Base-by-base conservation (phyloP, 2,797 vertebrate species). In the Threskiornis aethiopicus region DNA sequence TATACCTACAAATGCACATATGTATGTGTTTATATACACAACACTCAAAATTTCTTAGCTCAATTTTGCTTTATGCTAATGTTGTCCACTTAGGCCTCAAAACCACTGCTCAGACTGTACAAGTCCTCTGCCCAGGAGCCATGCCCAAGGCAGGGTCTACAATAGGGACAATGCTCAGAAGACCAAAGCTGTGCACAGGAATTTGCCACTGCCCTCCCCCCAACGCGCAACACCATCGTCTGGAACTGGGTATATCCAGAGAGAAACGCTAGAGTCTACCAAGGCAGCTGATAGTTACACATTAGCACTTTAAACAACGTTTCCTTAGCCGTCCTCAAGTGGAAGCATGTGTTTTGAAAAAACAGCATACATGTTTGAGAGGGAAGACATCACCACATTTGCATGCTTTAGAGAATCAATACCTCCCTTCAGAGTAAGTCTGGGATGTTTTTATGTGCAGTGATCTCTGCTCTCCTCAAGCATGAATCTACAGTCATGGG, bases 211-310 rank as follows among this genome's bases (percentile, higher is more conserved):
- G 22, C 11, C 35, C 17, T 25, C 70, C 19, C 47, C 4, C 1
- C 42, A 17, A 11, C 1, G 4, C 0, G 0, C 25, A 58, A 22
- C 42, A 72, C n/a, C 42, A 59, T 31, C 64, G n/a, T 13, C 29
- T 2, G 1, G 51, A 71, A 26, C 41, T n/a, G 1, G 1, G 2
- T 17, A 49, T 4, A 73, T 6, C 5, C 61, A 87, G 66, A 72
- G n/a, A 64, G 22, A 69, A 87, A 69, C 5, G 26, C 25, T 46
- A 33, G 20, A 57, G 22, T 9, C 42, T 70, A 37, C 21, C 41
- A 58, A 44, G 52, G 62, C 37, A 89, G 35, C 14, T 52, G 31
- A 15, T 20, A 84, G 67, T 35, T 71, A 75, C 19, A 25, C 3
- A 5, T 49, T 3, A 79, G 46, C 61, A 90, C 81, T 71, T 81